Conservation (phyloP, 2,113 vertebrate species). For the Chloebia gouldiae region DNA sequence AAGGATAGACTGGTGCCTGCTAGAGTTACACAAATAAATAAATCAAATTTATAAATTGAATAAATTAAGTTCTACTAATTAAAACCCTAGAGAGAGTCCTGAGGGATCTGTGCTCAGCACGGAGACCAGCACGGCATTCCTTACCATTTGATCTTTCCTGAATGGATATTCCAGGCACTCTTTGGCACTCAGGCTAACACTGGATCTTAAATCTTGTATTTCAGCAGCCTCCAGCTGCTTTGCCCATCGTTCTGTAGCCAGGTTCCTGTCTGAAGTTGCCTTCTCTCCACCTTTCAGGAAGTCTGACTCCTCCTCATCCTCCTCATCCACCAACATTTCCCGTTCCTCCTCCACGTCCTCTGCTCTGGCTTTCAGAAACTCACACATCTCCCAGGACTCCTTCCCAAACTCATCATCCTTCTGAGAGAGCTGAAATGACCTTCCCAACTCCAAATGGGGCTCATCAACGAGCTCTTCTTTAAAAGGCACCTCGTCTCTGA, state of each 20-base stretch:
- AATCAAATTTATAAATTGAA: neutral
- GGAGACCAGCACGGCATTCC: neutral
- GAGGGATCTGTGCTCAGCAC: neutral
- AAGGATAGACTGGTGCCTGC: neutral
- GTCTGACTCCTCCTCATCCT: slow-evolving; percentile 63
- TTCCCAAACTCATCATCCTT: slow-evolving; percentile 26
- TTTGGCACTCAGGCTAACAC: neutral
- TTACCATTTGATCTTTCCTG: slow-evolving; percentile 30
- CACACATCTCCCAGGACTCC: slow-evolving; percentile 79
- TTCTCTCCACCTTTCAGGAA: slow-evolving; percentile 12
- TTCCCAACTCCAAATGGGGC: slow-evolving; percentile 76
- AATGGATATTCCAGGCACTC: slow-evolving; percentile 16
- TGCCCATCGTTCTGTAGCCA: slow-evolving; percentile 6
- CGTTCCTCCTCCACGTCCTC: slow-evolving; percentile 59
- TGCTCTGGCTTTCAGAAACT: slow-evolving; percentile 48
- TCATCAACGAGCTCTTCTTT: slow-evolving; percentile 81
- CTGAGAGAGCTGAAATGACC: slow-evolving; percentile 70
- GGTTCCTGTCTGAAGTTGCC: neutral
- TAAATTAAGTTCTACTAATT: neutral
- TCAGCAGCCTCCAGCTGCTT: neutral
- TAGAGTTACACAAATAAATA: neutral
- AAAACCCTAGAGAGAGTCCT: neutral
- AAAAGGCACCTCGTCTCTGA: slow-evolving; percentile 74
- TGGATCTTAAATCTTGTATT: neutral
- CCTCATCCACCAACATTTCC: slow-evolving; percentile 86